phyloP scores from a whole-genome alignment of 2,113 vertebrate genomes.

The Nothocercus julius region DNA sequence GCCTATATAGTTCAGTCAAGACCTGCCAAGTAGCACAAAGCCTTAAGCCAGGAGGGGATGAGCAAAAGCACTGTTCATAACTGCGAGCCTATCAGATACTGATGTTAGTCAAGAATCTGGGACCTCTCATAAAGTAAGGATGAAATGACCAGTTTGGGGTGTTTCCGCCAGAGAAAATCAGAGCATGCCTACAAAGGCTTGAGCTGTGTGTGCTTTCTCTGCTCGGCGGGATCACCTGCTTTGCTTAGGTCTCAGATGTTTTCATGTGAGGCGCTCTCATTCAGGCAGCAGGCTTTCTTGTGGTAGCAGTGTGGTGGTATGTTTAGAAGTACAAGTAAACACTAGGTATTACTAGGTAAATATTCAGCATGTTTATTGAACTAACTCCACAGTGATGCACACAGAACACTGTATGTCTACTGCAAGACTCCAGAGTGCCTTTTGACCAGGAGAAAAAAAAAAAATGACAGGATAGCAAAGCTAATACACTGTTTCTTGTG shows the following conservation, averaged over 20 bases:
- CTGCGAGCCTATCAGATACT: background rate
- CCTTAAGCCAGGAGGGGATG: background rate
- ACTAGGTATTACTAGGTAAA: slow-evolving; percentile 35
- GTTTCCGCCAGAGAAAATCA: background rate
- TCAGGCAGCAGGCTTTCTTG: background rate
- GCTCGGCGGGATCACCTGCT: background rate
- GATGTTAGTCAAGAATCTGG: background rate
- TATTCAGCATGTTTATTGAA: slow-evolving; percentile 32
- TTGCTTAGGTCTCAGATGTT: background rate
- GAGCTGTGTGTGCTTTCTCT: background rate
- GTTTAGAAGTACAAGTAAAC: slow-evolving; percentile 48
- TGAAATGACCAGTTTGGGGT: background rate
- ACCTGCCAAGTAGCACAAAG: background rate
- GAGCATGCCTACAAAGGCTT: background rate
- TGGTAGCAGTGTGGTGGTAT: background rate
- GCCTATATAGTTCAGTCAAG: background rate
- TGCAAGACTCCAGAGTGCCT: slow-evolving; percentile 2
- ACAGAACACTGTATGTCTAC: background rate
- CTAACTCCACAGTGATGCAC: slow-evolving; percentile 20
- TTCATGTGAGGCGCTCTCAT: slow-evolving; percentile 5
- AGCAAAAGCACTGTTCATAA: background rate
- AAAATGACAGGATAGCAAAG: slow-evolving; percentile 47
- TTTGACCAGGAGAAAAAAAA: background rate
- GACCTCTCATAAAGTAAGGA: background rate
- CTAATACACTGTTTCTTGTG: slow-evolving; percentile 64